phyloP scores from a whole-genome alignment of 2,797 vertebrate genomes.

The Parauchenoglanis punctatus region DNA sequence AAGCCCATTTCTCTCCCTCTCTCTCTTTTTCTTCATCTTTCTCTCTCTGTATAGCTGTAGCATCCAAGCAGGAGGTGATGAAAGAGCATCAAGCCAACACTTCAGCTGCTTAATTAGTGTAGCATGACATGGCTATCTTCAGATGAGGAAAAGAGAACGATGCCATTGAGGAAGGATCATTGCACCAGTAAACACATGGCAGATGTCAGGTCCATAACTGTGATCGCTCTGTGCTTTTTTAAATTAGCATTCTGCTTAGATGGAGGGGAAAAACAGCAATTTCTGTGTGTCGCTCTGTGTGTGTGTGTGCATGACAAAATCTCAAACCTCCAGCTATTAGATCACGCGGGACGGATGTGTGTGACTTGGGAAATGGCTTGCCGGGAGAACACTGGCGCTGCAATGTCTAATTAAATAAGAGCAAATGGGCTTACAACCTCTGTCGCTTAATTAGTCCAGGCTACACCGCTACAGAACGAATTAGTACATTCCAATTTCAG shows the following conservation, averaged over 20 bases:
- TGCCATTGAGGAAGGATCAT: conserved; percentile 55
- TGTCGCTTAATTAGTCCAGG: conserved; percentile 60
- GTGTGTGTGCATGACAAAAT: neutral
- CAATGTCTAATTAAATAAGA: conserved; percentile 70
- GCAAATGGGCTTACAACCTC: conserved; percentile 69
- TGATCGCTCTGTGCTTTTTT: neutral
- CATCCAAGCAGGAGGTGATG: conserved; percentile 30
- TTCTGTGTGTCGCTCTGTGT: neutral
- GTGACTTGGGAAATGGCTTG: conserved; percentile 46
- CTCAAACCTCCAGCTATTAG: conserved; percentile 28
- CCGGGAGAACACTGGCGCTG: conserved; percentile 46
- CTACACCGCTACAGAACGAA: conserved; percentile 56
- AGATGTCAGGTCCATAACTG: conserved; percentile 24
- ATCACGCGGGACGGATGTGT: conserved; percentile 23
- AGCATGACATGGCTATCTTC: conserved; percentile 39
- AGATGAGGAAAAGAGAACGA: conserved; percentile 20
- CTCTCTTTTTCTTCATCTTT: conserved; percentile 50
- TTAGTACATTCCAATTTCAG: conserved; percentile 59
- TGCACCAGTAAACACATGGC: conserved; percentile 58
- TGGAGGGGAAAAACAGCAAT: neutral
- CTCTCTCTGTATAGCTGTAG: conserved; percentile 43
- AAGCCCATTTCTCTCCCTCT: conserved; percentile 14
- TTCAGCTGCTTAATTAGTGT: conserved; percentile 53
- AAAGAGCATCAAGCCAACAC: conserved; percentile 17
- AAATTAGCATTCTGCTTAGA: conserved; percentile 28